Evolutionary conservation across 2,113 vertebrate genomes (phyloP), one percentile per base, ranked within the genome.

Genomic region (Syngnathoides biaculeatus): DNA sequence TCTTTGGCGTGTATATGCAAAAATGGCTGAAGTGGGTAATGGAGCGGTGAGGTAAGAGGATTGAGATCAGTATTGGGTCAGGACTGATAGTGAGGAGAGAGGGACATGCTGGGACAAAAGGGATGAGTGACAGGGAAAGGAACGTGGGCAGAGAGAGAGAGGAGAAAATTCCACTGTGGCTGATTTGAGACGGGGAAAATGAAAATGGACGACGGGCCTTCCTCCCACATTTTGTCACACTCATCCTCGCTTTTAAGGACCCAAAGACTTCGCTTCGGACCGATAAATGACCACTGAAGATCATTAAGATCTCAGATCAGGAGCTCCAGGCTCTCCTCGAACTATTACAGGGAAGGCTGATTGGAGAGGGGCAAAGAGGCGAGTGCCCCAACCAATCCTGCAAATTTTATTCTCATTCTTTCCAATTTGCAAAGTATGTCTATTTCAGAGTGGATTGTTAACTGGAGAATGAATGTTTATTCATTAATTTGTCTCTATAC

Each of bases 21-120:
- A 87, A 84, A 79, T 76, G 78, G 82, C 79, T 86, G 75, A 80
- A 86, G 81, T 83, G 82, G 81, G 87, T 88, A 89, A 88, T 89
- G 76, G 85, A 87, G 85, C 82, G 59, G 52, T 78, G 84, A 82
- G 79, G 81, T 90, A 88, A 90, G 87, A 90, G 84, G 89, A 89
- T 90, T 90, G 86, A 80, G 84, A 89, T 86, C 78, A 78, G 81
- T 73, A 82, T 65, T 84, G 81, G 85, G 85, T 87, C 81, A 83
- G 86, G 82, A 76, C 72, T 86, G 89, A 90, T 89, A 88, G 79
- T 58, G 71, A 84, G 75, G 69, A 72, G 69, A 60, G 59, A 71
- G 75, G 77, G 83, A 82, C 63, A 48, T 79, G 69, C 77, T 64
- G 72, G 80, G 78, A 88, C 82, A 84, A 88, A 86, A 52, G 74